Evolutionary conservation across 2,797 vertebrate genomes (phyloP).

Genomic region (Buphagus erythrorhynchus): DNA sequence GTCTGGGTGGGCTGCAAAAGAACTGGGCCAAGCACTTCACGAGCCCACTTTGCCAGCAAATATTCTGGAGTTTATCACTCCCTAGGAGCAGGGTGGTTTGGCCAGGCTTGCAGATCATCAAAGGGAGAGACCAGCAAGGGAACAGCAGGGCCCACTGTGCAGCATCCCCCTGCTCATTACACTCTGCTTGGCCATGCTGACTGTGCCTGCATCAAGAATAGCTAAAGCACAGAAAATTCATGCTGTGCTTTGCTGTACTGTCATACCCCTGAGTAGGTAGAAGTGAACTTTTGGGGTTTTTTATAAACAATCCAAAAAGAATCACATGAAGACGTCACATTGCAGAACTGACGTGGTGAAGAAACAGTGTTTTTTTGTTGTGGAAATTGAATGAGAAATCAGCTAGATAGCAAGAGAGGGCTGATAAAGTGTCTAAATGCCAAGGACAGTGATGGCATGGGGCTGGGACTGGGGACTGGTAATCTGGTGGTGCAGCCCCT

Average conservation of each 20-base stretch:
- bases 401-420: neutral
- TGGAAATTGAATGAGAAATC: neutral
- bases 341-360: neutral
- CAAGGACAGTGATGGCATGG: neutral
- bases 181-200: neutral
- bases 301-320: neutral
- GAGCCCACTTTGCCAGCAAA: neutral
- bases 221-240: neutral
- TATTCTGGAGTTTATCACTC: neutral
- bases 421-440: neutral
- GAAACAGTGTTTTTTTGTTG: accelerated
- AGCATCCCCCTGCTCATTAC: neutral
- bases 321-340: accelerated
- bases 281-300: neutral
- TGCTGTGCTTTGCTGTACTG: neutral
- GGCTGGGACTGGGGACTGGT: neutral
- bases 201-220: neutral
- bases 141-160: neutral
- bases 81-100: neutral
- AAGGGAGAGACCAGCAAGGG: neutral
- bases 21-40: neutral
- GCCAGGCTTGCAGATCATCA: neutral
- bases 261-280: neutral
- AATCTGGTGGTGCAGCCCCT: neutral
- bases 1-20: neutral